These are phyloP conservation scores for Steinernema carpocapsae DNA, from an alignment of 2,888 invertebrate genomes.

Conservation along the genomic window DNA sequence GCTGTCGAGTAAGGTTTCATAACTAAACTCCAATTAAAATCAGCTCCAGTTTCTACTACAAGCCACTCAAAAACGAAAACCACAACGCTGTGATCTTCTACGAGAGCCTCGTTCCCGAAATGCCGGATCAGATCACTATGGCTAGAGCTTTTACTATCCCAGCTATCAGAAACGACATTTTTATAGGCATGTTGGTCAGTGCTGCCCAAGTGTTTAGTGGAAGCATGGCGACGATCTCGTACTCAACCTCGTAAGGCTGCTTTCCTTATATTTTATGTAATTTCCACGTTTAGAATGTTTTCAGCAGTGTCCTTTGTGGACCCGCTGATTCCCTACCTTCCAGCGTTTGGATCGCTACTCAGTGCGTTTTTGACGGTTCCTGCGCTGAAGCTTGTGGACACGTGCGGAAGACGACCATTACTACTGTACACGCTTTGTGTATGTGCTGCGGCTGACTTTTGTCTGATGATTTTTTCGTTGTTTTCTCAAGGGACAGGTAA, in stretches of 20 bases:
- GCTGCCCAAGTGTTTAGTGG: slow-evolving; percentile 61
- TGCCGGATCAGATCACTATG: slow-evolving; percentile 54
- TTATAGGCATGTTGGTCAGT: slow-evolving; percentile 61
- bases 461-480: slow-evolving; percentile 56
- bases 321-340: slow-evolving; percentile 57
- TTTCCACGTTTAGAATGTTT: slow-evolving; percentile 55
- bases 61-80: slow-evolving; percentile 51
- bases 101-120: slow-evolving; percentile 56
- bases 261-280: background rate
- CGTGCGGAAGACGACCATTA: slow-evolving; percentile 57
- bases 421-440: slow-evolving; percentile 58
- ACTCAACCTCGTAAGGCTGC: slow-evolving; percentile 54
- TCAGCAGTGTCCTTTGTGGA: slow-evolving; percentile 57
- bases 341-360: slow-evolving; percentile 58
- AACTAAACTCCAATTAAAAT: background rate
- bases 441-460: slow-evolving; percentile 54
- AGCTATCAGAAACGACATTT: slow-evolving; percentile 49
- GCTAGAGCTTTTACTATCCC: slow-evolving; percentile 45
- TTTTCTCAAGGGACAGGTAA: slow-evolving; percentile 46
- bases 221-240: slow-evolving; percentile 62
- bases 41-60: slow-evolving; percentile 61
- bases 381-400: slow-evolving; percentile 61
- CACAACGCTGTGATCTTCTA: slow-evolving; percentile 57
- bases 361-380: slow-evolving; percentile 62
- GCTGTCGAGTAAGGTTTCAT: slow-evolving; percentile 48